Percentiles rank a stretch among this genome's conserved stretches.
These are phyloP conservation scores for Sapayoa aenigma DNA, from an alignment of 2,113 vertebrate species.

Conservation along the genomic window DNA sequence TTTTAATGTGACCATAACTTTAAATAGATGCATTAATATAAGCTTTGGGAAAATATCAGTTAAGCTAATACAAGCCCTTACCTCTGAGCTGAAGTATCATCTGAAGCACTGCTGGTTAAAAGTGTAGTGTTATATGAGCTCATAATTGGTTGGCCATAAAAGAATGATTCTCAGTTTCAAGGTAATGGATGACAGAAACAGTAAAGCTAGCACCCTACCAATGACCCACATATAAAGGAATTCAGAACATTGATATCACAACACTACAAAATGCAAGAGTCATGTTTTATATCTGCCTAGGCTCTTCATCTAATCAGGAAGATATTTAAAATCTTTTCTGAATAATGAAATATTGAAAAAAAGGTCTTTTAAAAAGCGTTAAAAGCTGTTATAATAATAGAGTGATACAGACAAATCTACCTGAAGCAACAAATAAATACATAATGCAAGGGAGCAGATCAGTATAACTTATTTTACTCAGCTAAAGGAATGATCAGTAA, in stretches of 20 bases:
- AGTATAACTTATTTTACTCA: not conserved
- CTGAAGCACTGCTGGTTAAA: slow-evolving; percentile 12
- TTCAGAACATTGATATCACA: not conserved
- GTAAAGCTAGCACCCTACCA: not conserved
- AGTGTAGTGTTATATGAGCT: not conserved
- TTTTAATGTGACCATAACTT: slow-evolving; percentile 11
- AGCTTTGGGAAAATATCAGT: not conserved
- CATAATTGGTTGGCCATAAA: not conserved
- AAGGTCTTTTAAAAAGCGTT: not conserved
- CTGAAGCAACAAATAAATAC: not conserved
- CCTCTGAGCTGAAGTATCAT: not conserved
- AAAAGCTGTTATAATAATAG: not conserved
- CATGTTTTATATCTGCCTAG: not conserved
- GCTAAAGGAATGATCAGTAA: not conserved
- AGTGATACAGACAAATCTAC: not conserved
- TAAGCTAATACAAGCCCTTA: not conserved
- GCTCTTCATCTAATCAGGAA: not conserved
- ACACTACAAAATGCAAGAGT: not conserved
- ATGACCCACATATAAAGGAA: not conserved
- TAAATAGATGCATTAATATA: slow-evolving; percentile 20
- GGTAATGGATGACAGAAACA: not conserved
- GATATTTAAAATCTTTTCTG: not conserved
- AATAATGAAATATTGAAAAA: not conserved
- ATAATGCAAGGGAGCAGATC: not conserved
- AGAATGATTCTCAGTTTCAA: not conserved